Evolutionary conservation across 2,113 vertebrate genomes (phyloP), one percentile per base, ranked within the genome.

Genomic region (Tichodroma muraria): DNA sequence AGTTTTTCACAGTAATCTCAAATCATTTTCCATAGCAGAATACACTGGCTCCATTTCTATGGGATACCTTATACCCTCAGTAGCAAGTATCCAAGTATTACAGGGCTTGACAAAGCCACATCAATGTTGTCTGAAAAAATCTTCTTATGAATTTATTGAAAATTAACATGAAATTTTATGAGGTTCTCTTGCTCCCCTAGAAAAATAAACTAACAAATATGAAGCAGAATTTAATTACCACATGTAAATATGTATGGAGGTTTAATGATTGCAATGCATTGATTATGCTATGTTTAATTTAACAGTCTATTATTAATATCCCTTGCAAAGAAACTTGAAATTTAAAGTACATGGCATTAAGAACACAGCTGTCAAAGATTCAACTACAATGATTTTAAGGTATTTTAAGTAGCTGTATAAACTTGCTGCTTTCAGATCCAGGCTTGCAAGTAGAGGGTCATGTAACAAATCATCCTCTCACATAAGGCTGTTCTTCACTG

Each of bases 151-250:
- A 72, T 68, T 90, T 45, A 76, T 44, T 83, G 44, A 91, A 95
- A 77, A 14, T 37, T 95, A 86, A 77, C 42, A 92, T 88, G 45
- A 94, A 93, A 91, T 97, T 97, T 96, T 97, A 94, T 94, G 73
- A 96, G 56, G 27, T 66, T 77, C 50, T 81, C 53, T 56, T 89
- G 12, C 25, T 95, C 24, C 33, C 30, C 56, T 86, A 95, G 49
- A 96, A 94, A 97, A 85, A 73, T 90, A 76, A 85, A 59, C 24
- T 25, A 80, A 65, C 6, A 77, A 88, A 68, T 60, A 90, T 33
- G 13, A 84, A 84, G 11, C 20, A 79, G 57, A 93, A 95, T 93
- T 95, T 88, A 80, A 93, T 93, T 80, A n/a, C 25, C 73, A 86
- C 47, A 65, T 90, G 88, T 93, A 97, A 95, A 95, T 93, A 94